Evolutionary conservation across 1,140 invertebrate genomes (phyloP).

Genomic region (Phymastichus coffea): DNA sequence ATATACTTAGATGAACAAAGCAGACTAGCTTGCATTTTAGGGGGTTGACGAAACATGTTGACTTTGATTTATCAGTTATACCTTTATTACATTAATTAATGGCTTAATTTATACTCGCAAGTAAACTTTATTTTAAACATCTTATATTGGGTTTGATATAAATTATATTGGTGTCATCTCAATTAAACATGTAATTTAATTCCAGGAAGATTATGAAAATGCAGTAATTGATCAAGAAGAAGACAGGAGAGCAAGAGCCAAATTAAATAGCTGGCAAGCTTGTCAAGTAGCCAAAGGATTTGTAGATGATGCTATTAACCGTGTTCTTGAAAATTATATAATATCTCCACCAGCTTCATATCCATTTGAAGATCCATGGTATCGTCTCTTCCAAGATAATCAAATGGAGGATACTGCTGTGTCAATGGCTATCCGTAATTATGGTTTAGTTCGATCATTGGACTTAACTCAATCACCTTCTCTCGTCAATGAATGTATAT

Average conservation of each 20-base stretch:
- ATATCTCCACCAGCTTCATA: constrained; percentile 50
- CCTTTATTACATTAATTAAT: too few relatives aligned
- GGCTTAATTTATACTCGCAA: too few relatives aligned
- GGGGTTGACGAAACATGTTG: too few relatives aligned
- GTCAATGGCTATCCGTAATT: constrained; percentile 61
- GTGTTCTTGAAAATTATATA: constrained; percentile 65
- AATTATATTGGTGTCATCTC: too few relatives aligned
- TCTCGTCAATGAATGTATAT: constrained; percentile 28
- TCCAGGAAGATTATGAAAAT: constrained; percentile 22
- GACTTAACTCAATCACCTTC: constrained; percentile 50
- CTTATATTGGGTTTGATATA: too few relatives aligned
- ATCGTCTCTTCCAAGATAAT: constrained; percentile 58
- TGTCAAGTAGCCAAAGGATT: constrained; percentile 69
- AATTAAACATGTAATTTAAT: too few relatives aligned
- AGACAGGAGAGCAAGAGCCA: constrained; percentile 38
- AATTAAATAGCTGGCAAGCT: constrained; percentile 64
- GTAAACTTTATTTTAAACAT: too few relatives aligned
- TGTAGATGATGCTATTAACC: constrained; percentile 73
- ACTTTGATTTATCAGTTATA: too few relatives aligned
- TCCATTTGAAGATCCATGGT: constrained; percentile 52
- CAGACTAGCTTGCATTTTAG: too few relatives aligned
- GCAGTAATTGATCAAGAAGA: constrained; percentile 32
- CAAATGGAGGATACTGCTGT: constrained; percentile 59
- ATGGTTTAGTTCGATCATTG: constrained; percentile 44
- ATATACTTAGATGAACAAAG: too few relatives aligned